Evolutionary conservation across 1,140 invertebrate species (phyloP).

Genomic region (Drosophila kepulauana): DNA sequence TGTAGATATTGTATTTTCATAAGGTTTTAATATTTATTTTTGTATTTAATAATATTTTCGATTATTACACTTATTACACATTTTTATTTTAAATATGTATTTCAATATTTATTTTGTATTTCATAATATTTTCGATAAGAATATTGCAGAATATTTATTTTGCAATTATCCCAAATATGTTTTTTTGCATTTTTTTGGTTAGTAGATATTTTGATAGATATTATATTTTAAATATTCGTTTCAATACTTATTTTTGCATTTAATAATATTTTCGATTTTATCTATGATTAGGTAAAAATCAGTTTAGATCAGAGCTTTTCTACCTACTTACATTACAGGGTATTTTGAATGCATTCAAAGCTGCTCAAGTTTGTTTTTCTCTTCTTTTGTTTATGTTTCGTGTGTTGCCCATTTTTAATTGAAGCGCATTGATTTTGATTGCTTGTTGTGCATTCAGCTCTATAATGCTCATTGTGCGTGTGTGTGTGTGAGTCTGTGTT

Average conservation of each 20-base stretch:
- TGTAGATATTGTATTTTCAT: no score
- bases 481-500: conserved; percentile 23
- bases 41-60: not conserved
- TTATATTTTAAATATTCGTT: not conserved
- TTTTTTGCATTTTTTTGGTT: no score
- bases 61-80: no score
- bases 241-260: not conserved
- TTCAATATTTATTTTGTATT: not conserved
- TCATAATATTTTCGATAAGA: no score
- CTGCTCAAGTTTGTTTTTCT: not conserved
- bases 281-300: no score
- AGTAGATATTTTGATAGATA: no score
- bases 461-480: conserved; percentile 49
- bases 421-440: conserved; percentile 78
- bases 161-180: no score
- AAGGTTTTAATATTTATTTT: not conserved
- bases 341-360: conserved; percentile 7
- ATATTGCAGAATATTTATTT: no score
- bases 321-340: not conserved
- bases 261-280: not conserved
- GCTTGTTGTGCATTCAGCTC: conserved; percentile 41
- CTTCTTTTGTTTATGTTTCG: conserved; percentile 25
- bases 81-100: no score
- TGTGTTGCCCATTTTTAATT: conserved; percentile 63
- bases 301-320: no score